Evolutionary conservation across 2,888 invertebrate species (phyloP).

Genomic region (Argyresthia albistria): DNA sequence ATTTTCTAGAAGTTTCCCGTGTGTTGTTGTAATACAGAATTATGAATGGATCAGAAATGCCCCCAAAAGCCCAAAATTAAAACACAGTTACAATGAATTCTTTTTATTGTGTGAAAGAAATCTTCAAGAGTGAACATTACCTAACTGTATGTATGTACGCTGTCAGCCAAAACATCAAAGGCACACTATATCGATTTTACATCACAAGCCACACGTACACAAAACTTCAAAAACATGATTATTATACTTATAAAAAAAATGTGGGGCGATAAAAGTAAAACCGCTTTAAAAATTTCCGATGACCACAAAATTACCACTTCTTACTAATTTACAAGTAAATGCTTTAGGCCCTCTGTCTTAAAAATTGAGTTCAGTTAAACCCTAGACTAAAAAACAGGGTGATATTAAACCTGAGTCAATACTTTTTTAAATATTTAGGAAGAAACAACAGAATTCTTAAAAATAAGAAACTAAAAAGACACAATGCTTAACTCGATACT

Average conservation of each 20-base stretch:
- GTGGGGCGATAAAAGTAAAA: too few relatives aligned
- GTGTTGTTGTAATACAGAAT: too few relatives aligned
- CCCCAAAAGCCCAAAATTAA: not conserved
- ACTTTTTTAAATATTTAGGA: not conserved
- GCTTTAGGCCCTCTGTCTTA: not conserved
- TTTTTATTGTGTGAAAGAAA: conserved; percentile 57
- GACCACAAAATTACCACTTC: too few relatives aligned
- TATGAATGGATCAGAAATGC: too few relatives aligned
- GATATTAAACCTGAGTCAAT: not conserved
- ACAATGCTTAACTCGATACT: conserved; percentile 12
- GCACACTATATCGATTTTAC: conserved; percentile 31
- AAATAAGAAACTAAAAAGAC: not conserved
- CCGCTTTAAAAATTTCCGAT: too few relatives aligned
- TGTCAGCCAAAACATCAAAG: conserved; percentile 41
- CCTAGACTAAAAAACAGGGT: too few relatives aligned
- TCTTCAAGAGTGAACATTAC: conserved; percentile 28
- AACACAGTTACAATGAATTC: conserved; percentile 45
- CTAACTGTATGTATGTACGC: conserved; percentile 26
- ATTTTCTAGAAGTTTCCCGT: not conserved
- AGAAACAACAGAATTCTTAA: not conserved
- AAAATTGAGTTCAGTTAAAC: too few relatives aligned
- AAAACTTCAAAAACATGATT: conserved; percentile 19
- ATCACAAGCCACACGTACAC: conserved; percentile 24
- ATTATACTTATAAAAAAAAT: not conserved
- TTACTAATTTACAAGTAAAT: not conserved